Evolutionary conservation across 2,888 invertebrate genomes (phyloP).

Genomic region (Dorcus parallelipipedus): DNA sequence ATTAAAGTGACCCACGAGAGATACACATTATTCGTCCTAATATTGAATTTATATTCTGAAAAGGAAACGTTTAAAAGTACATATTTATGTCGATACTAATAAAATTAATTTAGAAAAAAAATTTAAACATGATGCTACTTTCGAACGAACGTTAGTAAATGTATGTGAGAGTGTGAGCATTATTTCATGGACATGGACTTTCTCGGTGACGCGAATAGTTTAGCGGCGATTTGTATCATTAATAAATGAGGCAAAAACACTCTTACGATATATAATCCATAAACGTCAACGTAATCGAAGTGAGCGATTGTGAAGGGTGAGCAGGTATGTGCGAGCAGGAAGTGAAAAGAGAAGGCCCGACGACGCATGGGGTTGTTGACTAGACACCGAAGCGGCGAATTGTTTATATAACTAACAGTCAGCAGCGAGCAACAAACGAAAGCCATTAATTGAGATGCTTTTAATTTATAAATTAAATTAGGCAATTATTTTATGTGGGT

Average conservation of each 20-base stretch:
- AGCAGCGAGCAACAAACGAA: not conserved
- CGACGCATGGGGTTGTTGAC: not conserved
- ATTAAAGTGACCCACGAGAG: too few relatives aligned
- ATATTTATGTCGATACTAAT: too few relatives aligned
- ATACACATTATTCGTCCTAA: too few relatives aligned
- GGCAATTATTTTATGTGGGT: not conserved
- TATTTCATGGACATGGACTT: too few relatives aligned
- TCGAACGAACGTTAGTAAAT: too few relatives aligned
- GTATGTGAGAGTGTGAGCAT: too few relatives aligned
- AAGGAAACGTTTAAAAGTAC: too few relatives aligned
- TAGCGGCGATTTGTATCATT: not conserved
- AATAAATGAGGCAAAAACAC: conserved; percentile 1
- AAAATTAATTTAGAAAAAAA: too few relatives aligned
- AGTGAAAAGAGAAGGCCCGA: conserved; percentile 1
- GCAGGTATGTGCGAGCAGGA: not conserved
- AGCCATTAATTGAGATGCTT: not conserved
- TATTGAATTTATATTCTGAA: too few relatives aligned
- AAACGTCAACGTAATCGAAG: not conserved
- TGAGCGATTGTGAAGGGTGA: conserved; percentile 1
- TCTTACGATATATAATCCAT: not conserved
- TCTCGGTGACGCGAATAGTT: not conserved
- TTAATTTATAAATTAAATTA: conserved; percentile 2
- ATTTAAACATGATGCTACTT: too few relatives aligned
- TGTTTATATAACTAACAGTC: not conserved
- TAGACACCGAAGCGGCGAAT: not conserved